A percentile compares a stretch with the other conserved stretches of the same genome.
phyloP scores from a whole-genome alignment of 1,140 invertebrate species.

The Archivesica marissinica region DNA sequence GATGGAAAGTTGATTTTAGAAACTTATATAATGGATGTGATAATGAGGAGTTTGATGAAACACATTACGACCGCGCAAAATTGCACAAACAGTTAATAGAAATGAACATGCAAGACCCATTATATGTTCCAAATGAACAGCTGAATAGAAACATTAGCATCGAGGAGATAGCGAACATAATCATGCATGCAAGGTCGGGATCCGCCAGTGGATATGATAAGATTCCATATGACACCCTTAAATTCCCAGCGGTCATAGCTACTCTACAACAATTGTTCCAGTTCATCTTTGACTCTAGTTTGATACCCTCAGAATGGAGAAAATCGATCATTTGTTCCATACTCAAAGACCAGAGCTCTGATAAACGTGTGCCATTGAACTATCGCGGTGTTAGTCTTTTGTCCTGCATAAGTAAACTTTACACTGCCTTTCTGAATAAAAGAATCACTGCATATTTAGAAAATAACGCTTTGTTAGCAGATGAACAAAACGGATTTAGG shows the following conservation, averaged over 20 bases:
- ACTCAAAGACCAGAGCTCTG: slow-evolving; percentile 31
- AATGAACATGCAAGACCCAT: slow-evolving; percentile 27
- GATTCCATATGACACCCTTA: slow-evolving; percentile 14
- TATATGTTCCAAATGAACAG: slow-evolving; percentile 6
- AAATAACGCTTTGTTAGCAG: not conserved
- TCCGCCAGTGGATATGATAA: slow-evolving; percentile 4
- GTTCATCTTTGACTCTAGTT: slow-evolving; percentile 29
- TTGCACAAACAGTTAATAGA: slow-evolving; percentile 3
- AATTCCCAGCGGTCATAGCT: not conserved
- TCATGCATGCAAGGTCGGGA: not conserved
- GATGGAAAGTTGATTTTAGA: slow-evolving; percentile 22
- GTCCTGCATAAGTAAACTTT: slow-evolving; percentile 39
- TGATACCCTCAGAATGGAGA: slow-evolving; percentile 47
- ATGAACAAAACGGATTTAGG: slow-evolving; percentile 52
- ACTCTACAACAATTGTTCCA: slow-evolving; percentile 38
- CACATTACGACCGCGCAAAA: slow-evolving; percentile 14
- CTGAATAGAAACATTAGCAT: slow-evolving; percentile 5
- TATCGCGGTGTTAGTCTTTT: slow-evolving; percentile 55
- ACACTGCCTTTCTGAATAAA: slow-evolving; percentile 38
- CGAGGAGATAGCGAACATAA: not conserved
- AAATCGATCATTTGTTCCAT: slow-evolving; percentile 51
- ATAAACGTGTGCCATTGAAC: too few species aligned
- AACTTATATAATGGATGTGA: slow-evolving; percentile 12
- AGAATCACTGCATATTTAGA: slow-evolving; percentile 16
- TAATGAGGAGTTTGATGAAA: not conserved